Evolutionary conservation across 1,140 invertebrate species (phyloP), one percentile per base, ranked within the genome.

Genomic region (Oppia nitens): DNA sequence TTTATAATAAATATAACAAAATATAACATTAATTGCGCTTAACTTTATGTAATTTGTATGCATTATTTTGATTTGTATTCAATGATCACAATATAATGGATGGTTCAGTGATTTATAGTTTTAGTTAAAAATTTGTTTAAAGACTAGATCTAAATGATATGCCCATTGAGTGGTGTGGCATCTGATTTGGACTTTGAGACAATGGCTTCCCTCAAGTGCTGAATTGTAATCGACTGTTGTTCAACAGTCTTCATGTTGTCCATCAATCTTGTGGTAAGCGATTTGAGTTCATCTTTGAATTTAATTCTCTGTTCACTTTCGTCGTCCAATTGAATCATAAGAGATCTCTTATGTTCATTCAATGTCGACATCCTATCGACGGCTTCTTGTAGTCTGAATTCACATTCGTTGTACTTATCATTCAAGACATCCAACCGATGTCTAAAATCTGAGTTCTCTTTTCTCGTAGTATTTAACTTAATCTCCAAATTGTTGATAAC

Each of bases 161-260:
- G 32, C 32, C n/a, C 32, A 40, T 40, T 40, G 32, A 40, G 32
- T 40, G 6, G 32, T 40, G 32, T 50, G 6, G 49, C 6, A n/a
- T 26, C 24, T 6, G 49, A 50, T 26, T 50, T 50, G 49, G 4
- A 20, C 24, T 50, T 50, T 6, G 20, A 6, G 20, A 25, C 24
- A 50, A 50, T 20, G 6, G 49, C 49, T 50, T 26, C 49, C n/a
- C 24, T 50, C n/a, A 50, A 50, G 49, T 50, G 49, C 20, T 50
- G 20, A 50, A 50, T 50, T 50, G 49, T 50, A n/a, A 25, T 50
- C 24, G 20, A 25, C 49, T 50, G 49, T 11, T 26, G 20, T 20
- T 20, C 20, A 12, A 50, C 49, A 9, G 20, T 20, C 49, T 50
- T 50, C 20, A 21, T 20, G 24, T 20, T 26, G 6, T 50, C 49